Evolutionary conservation across 2,797 vertebrate species (phyloP), one percentile per base, ranked within the genome.

Genomic region (Coregonus ussuriensis): DNA sequence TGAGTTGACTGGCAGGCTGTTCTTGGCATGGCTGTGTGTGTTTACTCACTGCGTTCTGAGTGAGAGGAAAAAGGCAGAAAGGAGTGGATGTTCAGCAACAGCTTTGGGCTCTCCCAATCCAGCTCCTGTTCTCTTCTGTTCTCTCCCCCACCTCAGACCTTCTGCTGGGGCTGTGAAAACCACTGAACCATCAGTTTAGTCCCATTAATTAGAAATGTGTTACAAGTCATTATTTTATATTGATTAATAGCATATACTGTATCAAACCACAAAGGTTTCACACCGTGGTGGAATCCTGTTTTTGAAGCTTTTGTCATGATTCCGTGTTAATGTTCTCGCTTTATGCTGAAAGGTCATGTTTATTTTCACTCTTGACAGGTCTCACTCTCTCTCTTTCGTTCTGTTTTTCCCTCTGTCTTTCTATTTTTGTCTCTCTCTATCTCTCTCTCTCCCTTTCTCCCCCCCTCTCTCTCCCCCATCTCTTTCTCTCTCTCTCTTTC

Each of bases 21-120:
- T 83, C 77, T 88, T 90, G 87, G 88, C 87, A 68, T 0, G 33
- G 51, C 77, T 65, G 68, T 31, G 13, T 18, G 79, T 91, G 88
- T 93, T 92, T 90, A 86, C 79, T 90, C 85, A 84, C 85, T 85
- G 41, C 29, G 6, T 81, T 74, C 81, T 89, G 87, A 90, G 73
- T 81, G 78, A 84, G 85, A 85, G 81, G 21, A 56, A 75, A 77
- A 82, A 73, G 82, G 86, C 74, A 21, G 74, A 67, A 73, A 78
- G n/a, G 21, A 82, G 25, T 67, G 54, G 67, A 37, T 80, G 76
- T 72, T 16, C 37, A 67, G 31, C 68, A 4, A 59, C 16, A 59
- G 75, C 53, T 68, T 52, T 15, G 11, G 56, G 54, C 11, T 6
- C 85, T 88, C 84, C 81, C 72, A 80, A n/a, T 18, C 67, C 80